Conservation (phyloP, 2,888 invertebrate species). For the Nymphalis polychloros region DNA sequence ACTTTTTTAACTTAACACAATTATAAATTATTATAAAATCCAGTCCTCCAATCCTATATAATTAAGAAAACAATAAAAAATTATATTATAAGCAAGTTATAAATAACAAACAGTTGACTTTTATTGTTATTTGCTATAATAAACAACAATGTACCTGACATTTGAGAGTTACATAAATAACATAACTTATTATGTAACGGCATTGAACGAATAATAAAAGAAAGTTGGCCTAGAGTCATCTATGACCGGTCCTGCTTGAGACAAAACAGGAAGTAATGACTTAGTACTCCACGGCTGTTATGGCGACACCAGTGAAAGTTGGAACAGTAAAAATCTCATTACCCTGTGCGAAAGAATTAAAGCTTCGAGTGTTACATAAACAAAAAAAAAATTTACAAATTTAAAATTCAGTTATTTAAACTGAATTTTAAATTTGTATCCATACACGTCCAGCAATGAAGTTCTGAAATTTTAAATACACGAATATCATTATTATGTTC, state of each 20-base stretch:
- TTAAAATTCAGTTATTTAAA: conserved; percentile 8
- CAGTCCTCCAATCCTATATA: too few relatives aligned
- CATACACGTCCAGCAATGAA: neutral
- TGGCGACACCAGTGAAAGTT: conserved; percentile 35
- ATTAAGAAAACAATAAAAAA: too few relatives aligned
- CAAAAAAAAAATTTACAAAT: neutral
- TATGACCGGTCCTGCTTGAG: conserved; percentile 35
- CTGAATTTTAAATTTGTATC: neutral
- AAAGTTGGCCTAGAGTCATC: conserved; percentile 49
- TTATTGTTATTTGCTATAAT: conserved; percentile 38
- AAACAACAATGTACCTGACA: conserved; percentile 43
- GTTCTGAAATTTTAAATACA: neutral
- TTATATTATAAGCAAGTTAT: too few relatives aligned
- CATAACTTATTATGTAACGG: conserved; percentile 56
- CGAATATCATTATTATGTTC: neutral
- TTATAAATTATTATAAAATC: neutral
- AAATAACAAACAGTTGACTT: conserved; percentile 24
- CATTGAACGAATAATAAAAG: conserved; percentile 56
- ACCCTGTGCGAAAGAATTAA: conserved; percentile 26
- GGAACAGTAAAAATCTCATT: conserved; percentile 17
- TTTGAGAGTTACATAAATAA: conserved; percentile 46
- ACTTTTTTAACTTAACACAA: too few relatives aligned
- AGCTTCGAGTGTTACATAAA: conserved; percentile 34
- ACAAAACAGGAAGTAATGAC: conserved; percentile 36
- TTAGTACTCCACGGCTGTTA: conserved; percentile 28